Conservation (phyloP, 1,140 invertebrate genomes). For the Ceratina calcarata region DNA sequence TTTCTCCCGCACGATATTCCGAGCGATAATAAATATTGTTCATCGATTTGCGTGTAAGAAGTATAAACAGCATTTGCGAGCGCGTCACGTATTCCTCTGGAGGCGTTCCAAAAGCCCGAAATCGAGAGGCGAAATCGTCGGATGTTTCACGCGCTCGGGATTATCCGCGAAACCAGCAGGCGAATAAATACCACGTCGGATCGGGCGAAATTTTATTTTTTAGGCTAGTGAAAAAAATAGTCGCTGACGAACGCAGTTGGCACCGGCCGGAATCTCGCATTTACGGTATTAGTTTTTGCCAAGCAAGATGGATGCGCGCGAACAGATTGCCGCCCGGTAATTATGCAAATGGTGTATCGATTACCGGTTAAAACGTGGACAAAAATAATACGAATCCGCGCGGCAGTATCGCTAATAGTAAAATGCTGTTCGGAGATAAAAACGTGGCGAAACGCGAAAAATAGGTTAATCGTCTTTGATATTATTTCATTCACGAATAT, state of each 20-base stretch:
- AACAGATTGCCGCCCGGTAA: slow-evolving; percentile 50
- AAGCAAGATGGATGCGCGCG: slow-evolving; percentile 36
- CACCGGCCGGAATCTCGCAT: slow-evolving; percentile 43
- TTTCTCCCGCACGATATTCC: slow-evolving; percentile 3
- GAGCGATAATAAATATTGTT: neutral
- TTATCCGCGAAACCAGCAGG: slow-evolving; percentile 2
- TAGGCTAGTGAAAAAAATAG: neutral
- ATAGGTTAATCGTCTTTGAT: no score
- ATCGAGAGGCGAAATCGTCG: neutral
- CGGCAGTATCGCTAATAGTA: no score
- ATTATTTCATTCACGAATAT: no score
- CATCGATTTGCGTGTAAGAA: no score
- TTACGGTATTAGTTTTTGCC: slow-evolving; percentile 45
- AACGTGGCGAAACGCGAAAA: no score
- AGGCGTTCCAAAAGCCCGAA: slow-evolving; percentile 64
- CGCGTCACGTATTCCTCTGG: slow-evolving; percentile 52
- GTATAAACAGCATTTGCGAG: slow-evolving; percentile 56
- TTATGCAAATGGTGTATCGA: slow-evolving; percentile 55
- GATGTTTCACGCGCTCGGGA: neutral
- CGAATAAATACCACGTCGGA: neutral
- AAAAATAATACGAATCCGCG: slow-evolving; percentile 31
- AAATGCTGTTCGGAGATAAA: no score
- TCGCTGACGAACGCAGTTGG: slow-evolving; percentile 26
- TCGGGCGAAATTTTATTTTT: slow-evolving; percentile 16
- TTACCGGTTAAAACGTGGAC: slow-evolving; percentile 31